Base-by-base conservation (phyloP, 2,797 vertebrate genomes). In the Zenarchopterus dispar region DNA sequence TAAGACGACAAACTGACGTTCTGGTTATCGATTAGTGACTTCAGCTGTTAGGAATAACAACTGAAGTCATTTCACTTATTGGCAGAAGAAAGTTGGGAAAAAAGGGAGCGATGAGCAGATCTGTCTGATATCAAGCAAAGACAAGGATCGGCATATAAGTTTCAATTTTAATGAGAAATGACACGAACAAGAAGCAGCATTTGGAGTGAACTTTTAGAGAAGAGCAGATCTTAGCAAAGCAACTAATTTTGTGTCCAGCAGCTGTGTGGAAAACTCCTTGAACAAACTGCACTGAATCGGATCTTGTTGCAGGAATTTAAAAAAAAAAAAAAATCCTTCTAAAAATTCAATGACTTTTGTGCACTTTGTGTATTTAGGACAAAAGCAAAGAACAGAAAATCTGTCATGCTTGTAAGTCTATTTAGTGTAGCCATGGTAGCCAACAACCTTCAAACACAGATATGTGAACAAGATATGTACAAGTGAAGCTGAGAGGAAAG, bases 401-500 rank as follows among this genome's bases (percentile, higher is more conserved):
- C 5, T 8, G 8, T 43, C 13, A 10, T 6, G 17, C 28, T 36
- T 52, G n/a, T 19, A 59, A 56, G 6, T 16, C 22, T 16, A 48
- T 28, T 22, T 28, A 7, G 33, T 46, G 46, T 41, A 42, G 43
- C 19, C 23, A 26, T 45, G 59, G 42, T 4, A 28, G 23, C 22
- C n/a, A 18, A n/a, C 5, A 18, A 10, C 28, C 31, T 10, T 53
- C 31, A 16, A 36, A 39, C 36, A 53, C 51, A 24, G 22, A 21
- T 47, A 6, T 44, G 39, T 26, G 19, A 11, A 26, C 9, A 42
- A 19, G 31, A 19, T 17, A 63, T 55, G 15, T 50, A 55, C 4
- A 62, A 55, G 4, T 48, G 44, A 61, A 64, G 55, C 46, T 47
- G 41, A 13, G 59, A 53, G 2, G 47, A 47, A 64, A 65, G 48